These are phyloP conservation scores for Amphipyra tragopoginis DNA, from an alignment of 2,888 invertebrate genomes.

Conservation along the genomic window DNA sequence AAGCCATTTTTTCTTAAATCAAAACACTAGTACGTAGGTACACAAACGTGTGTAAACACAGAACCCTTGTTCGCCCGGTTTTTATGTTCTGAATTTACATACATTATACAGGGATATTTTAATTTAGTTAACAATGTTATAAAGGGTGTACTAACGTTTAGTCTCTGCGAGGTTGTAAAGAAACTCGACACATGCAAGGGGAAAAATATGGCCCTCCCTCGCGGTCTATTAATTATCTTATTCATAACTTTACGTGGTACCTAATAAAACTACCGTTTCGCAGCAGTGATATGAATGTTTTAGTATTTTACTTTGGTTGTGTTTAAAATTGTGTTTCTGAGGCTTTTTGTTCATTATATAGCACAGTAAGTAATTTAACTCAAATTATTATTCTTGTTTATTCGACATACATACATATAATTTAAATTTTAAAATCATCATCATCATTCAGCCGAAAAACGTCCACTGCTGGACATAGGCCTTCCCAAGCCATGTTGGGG, in stretches of 20 bases:
- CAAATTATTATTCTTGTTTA: too few species aligned
- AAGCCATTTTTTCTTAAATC: constrained; percentile 45
- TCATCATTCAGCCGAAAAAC: too few species aligned
- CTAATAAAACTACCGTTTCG: constrained; percentile 39
- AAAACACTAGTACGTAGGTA: constrained; percentile 25
- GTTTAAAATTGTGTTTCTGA: too few species aligned
- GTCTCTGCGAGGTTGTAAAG: constrained; percentile 39
- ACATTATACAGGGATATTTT: constrained; percentile 57
- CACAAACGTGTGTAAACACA: constrained; percentile 47
- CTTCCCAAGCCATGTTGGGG: too few species aligned
- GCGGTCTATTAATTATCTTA: constrained; percentile 46
- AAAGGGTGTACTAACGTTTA: constrained; percentile 48
- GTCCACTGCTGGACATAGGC: too few species aligned
- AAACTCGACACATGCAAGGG: constrained; percentile 42
- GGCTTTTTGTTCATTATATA: too few species aligned
- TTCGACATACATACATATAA: too few species aligned
- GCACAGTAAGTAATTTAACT: too few species aligned
- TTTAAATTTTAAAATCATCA: too few species aligned
- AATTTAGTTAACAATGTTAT: constrained; percentile 59
- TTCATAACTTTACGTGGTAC: constrained; percentile 27
- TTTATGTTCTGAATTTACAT: constrained; percentile 59
- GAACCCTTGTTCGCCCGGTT: constrained; percentile 49
- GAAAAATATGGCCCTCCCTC: constrained; percentile 32
- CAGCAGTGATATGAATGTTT: constrained; percentile 12
- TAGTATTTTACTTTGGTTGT: constrained; percentile 21